phyloP scores from a whole-genome alignment of 1,140 invertebrate species.

The Steinernema khuongi region DNA sequence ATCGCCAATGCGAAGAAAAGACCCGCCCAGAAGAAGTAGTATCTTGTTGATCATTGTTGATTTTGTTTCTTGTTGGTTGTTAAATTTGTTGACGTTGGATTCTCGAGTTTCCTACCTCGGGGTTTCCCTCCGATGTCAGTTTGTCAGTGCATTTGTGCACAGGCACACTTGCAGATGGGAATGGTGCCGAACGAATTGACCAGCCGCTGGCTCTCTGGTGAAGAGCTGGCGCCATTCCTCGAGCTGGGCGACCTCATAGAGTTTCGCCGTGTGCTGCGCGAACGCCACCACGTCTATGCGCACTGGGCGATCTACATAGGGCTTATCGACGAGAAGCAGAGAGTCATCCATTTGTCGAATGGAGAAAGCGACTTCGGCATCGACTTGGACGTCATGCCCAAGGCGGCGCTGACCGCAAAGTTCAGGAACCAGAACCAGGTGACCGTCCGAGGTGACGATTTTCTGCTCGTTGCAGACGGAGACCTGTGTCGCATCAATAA shows the following conservation, averaged over 20 bases:
- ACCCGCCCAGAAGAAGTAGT: background rate
- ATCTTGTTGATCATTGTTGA: conserved; percentile 21
- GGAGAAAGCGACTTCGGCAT: background rate
- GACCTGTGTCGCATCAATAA: conserved; percentile 3
- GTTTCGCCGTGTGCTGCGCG: background rate
- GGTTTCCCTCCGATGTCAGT: background rate
- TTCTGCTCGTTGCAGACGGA: background rate
- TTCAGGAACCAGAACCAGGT: background rate
- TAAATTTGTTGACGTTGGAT: conserved; percentile 20
- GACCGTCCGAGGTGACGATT: background rate
- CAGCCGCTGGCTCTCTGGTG: background rate
- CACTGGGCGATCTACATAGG: background rate
- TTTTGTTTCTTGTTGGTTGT: conserved; percentile 25
- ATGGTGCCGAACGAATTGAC: background rate
- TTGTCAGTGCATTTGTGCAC: background rate
- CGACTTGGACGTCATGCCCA: background rate
- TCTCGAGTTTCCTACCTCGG: conserved; percentile 3
- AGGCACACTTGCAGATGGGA: background rate
- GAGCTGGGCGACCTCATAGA: background rate
- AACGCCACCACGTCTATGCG: background rate
- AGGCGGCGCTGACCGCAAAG: background rate
- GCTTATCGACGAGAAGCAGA: background rate
- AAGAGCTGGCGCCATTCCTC: background rate
- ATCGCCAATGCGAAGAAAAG: conserved; percentile 45
- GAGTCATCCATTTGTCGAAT: background rate